Evolutionary conservation across 2,888 invertebrate genomes (phyloP), one percentile per base, ranked within the genome.

Genomic region (Barypeithes pellucidus): DNA sequence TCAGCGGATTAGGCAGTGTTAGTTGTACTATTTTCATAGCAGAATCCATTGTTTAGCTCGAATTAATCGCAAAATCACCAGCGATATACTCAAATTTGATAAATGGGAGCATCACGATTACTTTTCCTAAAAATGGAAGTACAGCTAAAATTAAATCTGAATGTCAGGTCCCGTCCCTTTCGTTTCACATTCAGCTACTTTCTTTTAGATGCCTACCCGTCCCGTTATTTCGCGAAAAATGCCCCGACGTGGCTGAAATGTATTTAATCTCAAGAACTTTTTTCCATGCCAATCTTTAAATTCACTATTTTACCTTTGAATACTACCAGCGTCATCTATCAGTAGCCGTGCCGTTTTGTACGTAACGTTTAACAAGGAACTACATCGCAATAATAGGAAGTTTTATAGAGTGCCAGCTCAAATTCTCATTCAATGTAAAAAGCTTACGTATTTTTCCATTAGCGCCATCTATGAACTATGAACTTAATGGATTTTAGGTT

Each of bases 191-290:
- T 54, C 33, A 3, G 14, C n/a, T 14, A 16, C 33, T 54, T 33
- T 54, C 33, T 54, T 54, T 33, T 16, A 14, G 12, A 12, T 7
- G 9, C n/a, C 5, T 16, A 50, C n/a, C 4, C 2, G 52, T 47
- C 20, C 50, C 50, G 50, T 50, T 50, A 50, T 50, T 5, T 50
- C 12, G 50, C 24, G 12, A 50, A 50, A 50, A 50, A 24, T 50
- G 50, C n/a, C 50, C 50, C 50, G 7, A n/a, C 12, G 50, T 7
- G 50, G 12, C 20, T 9, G 4, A 18, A 47, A 47, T 20, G 16
- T 11, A 2, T 16, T 47, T 47, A 16, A 18, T 16, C 18, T 18
- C 11, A 47, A 47, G 20, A 18, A 47, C 18, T 47, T 47, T 11
- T 47, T 47, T 47, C 11, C 47, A 20, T 47, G 8, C 18, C 9